Conservation (phyloP, 2,888 invertebrate genomes). For the Nephrocerus scutellatus region DNA sequence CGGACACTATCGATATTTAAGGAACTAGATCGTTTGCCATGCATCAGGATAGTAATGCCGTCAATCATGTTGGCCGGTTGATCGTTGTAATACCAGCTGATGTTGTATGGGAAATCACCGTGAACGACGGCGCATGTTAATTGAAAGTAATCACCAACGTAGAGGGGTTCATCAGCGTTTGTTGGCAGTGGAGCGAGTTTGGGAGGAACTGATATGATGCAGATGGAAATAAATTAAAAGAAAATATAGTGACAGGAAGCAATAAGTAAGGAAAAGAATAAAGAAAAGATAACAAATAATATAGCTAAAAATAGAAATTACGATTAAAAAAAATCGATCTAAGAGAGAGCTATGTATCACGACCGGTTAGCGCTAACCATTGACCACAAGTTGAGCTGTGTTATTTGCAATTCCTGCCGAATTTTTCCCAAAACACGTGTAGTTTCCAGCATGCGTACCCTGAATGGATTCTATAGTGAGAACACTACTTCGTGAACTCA, state of each 20-base stretch:
- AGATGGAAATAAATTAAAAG: neutral
- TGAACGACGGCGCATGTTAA: constrained; percentile 61
- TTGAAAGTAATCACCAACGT: constrained; percentile 57
- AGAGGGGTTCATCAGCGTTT: constrained; percentile 57
- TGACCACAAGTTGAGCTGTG: constrained; percentile 60
- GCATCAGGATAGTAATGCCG: constrained; percentile 40
- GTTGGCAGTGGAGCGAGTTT: constrained; percentile 57
- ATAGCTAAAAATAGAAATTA: constrained; percentile 2
- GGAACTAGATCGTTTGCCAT: constrained; percentile 56
- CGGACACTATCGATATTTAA: constrained; percentile 57
- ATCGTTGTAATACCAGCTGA: constrained; percentile 67
- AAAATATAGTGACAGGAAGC: constrained; percentile 4
- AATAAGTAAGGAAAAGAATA: constrained; percentile 18
- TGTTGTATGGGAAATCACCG: constrained; percentile 72
- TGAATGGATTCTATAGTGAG: constrained; percentile 56
- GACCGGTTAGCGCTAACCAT: too few species aligned
- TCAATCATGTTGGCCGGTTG: constrained; percentile 32
- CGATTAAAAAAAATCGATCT: constrained; percentile 3
- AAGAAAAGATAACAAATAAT: constrained; percentile 12
- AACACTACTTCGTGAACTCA: constrained; percentile 52
- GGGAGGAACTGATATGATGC: constrained; percentile 52
- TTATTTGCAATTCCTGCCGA: constrained; percentile 59
- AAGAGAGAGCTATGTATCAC: too few species aligned
- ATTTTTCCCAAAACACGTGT: constrained; percentile 59
- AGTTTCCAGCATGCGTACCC: constrained; percentile 62